A percentile compares a stretch with the other conserved stretches of the same genome.
Evolutionary conservation across 2,113 vertebrate genomes (phyloP).

Genomic region (Xenus cinereus): DNA sequence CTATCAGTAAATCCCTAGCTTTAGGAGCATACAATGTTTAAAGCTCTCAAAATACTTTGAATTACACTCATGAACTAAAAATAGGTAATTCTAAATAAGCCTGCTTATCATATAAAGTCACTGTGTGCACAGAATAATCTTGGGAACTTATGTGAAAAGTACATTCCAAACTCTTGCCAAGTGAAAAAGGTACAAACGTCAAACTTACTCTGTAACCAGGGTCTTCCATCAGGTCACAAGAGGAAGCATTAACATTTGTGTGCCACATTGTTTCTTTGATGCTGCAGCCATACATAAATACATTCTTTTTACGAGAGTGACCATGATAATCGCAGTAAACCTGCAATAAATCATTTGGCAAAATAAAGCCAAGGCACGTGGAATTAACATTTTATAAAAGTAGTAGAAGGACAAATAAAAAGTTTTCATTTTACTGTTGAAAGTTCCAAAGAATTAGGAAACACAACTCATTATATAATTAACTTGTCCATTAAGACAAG

Average conservation of each 20-base stretch:
- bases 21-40: not conserved
- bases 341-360: conserved; percentile 58
- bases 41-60: not conserved
- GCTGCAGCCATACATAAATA: conserved; percentile 99
- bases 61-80: not conserved
- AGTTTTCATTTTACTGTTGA: not conserved
- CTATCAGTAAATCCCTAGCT: not conserved
- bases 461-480: not conserved
- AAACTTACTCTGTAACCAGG: conserved; percentile 86
- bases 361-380: not conserved
- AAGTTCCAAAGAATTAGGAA: not conserved
- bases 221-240: conserved; percentile 89
- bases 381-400: not conserved
- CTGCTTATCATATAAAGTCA: not conserved
- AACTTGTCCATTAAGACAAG: not conserved
- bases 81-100: not conserved
- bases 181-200: not conserved
- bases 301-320: conserved; percentile 98
- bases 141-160: not conserved
- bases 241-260: conserved; percentile 79
- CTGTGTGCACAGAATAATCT: not conserved
- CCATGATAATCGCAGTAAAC: conserved; percentile 94
- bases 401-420: not conserved
- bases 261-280: conserved; percentile 97
- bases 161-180: not conserved